Evolutionary conservation across 2,888 invertebrate species (phyloP).

Genomic region (Aphodius granarius): DNA sequence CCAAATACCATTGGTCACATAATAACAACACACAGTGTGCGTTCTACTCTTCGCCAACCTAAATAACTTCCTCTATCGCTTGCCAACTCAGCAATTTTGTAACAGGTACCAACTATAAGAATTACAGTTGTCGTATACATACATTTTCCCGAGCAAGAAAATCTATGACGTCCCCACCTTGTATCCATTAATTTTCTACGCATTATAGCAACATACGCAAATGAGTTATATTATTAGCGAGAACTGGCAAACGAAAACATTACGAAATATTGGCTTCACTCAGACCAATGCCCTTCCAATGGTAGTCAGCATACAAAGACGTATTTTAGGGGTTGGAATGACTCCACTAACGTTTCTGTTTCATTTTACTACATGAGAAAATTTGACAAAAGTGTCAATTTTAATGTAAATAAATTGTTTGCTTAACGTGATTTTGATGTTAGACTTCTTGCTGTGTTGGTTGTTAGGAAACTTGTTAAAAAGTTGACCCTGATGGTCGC

Average conservation of each 20-base stretch:
- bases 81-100: neutral
- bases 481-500: neutral
- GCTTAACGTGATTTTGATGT: neutral
- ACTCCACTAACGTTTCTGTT: neutral
- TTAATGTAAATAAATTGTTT: neutral
- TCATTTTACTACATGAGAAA: no score
- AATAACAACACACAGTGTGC: neutral
- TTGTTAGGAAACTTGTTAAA: neutral
- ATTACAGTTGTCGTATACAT: neutral
- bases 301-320: neutral
- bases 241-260: neutral
- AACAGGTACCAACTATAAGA: neutral
- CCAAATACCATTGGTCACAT: neutral
- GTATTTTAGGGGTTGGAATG: neutral
- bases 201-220: neutral
- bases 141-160: neutral
- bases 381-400: no score
- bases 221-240: neutral
- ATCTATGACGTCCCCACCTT: neutral
- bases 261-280: neutral
- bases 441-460: neutral
- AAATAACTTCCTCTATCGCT: neutral
- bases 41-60: neutral
- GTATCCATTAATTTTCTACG: neutral
- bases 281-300: neutral